phyloP scores from a whole-genome alignment of 1,140 invertebrate species.

The Tetranychus cinnabarinus region DNA sequence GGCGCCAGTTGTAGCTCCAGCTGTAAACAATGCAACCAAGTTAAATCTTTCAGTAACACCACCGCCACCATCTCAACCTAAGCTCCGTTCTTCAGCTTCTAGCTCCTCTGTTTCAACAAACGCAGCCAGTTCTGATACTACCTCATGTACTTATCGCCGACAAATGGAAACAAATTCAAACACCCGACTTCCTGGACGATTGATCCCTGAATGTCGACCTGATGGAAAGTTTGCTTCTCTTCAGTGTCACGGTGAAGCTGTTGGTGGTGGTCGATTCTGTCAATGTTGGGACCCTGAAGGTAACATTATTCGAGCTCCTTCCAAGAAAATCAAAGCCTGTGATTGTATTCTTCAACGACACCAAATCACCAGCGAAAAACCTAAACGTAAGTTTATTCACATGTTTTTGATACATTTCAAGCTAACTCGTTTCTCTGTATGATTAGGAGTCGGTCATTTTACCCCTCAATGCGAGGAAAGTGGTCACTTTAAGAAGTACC shows the following conservation, averaged over 20 bases:
- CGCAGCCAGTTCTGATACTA: not conserved
- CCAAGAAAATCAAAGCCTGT: slow-evolving; percentile 10
- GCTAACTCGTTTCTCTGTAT: too few species aligned
- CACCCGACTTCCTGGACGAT: not conserved
- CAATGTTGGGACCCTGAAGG: slow-evolving; percentile 11
- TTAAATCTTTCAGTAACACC: too few species aligned
- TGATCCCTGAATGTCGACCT: slow-evolving; percentile 9
- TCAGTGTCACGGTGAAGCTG: slow-evolving; percentile 5
- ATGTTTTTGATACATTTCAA: too few species aligned
- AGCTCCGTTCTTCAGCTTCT: too few species aligned
- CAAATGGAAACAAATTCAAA: not conserved
- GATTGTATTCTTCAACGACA: slow-evolving; percentile 4
- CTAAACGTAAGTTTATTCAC: not conserved
- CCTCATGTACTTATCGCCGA: slow-evolving; percentile 2
- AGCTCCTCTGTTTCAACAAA: too few species aligned
- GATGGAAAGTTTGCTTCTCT: slow-evolving; percentile 10
- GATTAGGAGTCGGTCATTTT: not conserved
- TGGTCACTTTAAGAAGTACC: slow-evolving; percentile 6
- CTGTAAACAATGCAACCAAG: too few species aligned
- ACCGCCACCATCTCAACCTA: too few species aligned
- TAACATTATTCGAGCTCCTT: slow-evolving; percentile 6
- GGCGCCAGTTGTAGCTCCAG: too few species aligned
- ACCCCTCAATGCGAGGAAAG: not conserved
- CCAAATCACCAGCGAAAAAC: not conserved
- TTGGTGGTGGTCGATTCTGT: slow-evolving; percentile 4